Conservation (phyloP, 2,113 vertebrate species). For the Gavialis gangeticus region DNA sequence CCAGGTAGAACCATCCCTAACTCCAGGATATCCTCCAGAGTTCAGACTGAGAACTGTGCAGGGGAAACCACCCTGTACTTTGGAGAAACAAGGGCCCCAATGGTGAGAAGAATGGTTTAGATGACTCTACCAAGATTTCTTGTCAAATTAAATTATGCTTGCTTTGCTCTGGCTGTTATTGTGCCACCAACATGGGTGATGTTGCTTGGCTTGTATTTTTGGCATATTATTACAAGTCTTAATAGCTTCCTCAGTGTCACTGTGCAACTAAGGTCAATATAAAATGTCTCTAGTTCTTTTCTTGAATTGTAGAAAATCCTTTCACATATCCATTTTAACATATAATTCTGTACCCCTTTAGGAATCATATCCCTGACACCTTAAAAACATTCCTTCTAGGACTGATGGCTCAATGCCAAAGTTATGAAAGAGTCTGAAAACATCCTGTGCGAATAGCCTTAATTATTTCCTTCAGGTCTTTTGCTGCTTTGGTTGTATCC, state of each 20-base stretch:
- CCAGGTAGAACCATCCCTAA: not conserved
- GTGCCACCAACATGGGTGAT: not conserved
- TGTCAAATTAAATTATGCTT: not conserved
- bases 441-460: too few relatives aligned
- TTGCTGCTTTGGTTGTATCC: too few relatives aligned
- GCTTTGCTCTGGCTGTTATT: not conserved
- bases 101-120: not conserved
- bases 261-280: not conserved
- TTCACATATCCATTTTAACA: too few relatives aligned
- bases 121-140: not conserved
- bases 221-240: not conserved
- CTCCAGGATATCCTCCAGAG: not conserved
- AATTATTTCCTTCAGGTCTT: too few relatives aligned
- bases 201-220: not conserved
- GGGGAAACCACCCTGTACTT: not conserved
- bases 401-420: too few relatives aligned
- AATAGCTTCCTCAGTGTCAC: not conserved
- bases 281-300: not conserved
- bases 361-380: too few relatives aligned
- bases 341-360: too few relatives aligned
- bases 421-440: too few relatives aligned
- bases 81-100: not conserved
- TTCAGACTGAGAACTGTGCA: not conserved
- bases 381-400: too few relatives aligned
- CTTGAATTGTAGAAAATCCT: too few relatives aligned